Evolutionary conservation across 2,888 invertebrate species (phyloP).

Genomic region (Dioctria linearis): DNA sequence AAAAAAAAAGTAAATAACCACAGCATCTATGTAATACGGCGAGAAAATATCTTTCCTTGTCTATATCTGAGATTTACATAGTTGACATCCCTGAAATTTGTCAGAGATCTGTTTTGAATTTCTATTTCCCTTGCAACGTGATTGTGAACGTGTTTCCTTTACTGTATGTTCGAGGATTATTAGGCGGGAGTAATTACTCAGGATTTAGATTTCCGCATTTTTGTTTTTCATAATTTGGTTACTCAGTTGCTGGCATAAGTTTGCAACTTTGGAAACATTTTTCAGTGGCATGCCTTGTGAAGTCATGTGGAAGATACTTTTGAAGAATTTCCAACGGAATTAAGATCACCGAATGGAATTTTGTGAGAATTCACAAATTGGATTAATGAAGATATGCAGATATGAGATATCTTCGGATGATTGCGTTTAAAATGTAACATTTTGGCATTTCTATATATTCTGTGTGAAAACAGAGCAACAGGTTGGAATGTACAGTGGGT

Average conservation of each 20-base stretch:
- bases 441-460: too few relatives aligned
- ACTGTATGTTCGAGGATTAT: not conserved
- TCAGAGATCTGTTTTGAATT: conserved; percentile 60
- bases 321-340: conserved; percentile 33
- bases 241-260: not conserved
- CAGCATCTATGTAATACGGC: not conserved
- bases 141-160: conserved; percentile 5
- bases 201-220: conserved; percentile 17
- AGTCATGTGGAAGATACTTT: conserved; percentile 17
- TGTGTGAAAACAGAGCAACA: too few relatives aligned
- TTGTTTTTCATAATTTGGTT: conserved; percentile 7
- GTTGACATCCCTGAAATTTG: conserved; percentile 57
- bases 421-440: too few relatives aligned
- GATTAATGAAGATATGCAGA: too few relatives aligned
- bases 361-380: not conserved
- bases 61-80: conserved; percentile 40
- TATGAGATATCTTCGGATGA: too few relatives aligned
- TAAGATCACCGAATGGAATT: conserved; percentile 1
- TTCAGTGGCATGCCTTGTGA: not conserved
- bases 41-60: conserved; percentile 36
- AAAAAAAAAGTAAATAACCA: conserved; percentile 33
- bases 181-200: conserved; percentile 27
- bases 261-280: conserved; percentile 9
- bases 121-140: conserved; percentile 56
- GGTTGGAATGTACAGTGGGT: too few relatives aligned